phyloP scores from a whole-genome alignment of 2,888 invertebrate genomes.

The Hartigia nigra region DNA sequence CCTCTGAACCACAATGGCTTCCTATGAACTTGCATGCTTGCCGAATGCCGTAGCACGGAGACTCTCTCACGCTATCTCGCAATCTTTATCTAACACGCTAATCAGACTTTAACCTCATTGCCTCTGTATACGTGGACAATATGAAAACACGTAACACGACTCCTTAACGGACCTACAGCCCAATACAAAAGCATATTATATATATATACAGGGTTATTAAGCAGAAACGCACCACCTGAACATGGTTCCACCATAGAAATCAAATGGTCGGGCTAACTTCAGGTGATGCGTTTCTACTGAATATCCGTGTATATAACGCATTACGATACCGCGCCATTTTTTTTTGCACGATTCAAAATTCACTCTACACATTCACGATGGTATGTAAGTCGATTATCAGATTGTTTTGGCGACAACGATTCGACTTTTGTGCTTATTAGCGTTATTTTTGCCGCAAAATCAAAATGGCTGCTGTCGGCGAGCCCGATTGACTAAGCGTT shows the following conservation, averaged over 20 bases:
- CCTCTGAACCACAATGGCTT: neutral
- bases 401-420: neutral
- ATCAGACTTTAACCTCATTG: neutral
- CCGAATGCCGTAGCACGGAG: neutral
- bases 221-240: too few relatives aligned
- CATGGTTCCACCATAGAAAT: too few relatives aligned
- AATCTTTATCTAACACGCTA: neutral
- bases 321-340: neutral
- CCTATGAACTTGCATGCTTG: neutral
- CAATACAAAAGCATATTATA: neutral
- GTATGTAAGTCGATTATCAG: neutral
- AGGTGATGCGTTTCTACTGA: too few relatives aligned
- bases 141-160: neutral
- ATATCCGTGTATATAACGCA: neutral
- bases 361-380: neutral
- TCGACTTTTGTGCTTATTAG: neutral
- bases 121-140: neutral
- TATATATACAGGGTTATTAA: too few relatives aligned
- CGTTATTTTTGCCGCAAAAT: neutral
- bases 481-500: too few relatives aligned
- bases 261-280: too few relatives aligned
- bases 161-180: neutral
- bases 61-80: neutral
- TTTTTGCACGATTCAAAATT: neutral
- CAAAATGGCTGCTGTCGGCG: neutral